Base-by-base conservation (phyloP, 2,113 vertebrate species). In the Dipodomys stephensi region DNA sequence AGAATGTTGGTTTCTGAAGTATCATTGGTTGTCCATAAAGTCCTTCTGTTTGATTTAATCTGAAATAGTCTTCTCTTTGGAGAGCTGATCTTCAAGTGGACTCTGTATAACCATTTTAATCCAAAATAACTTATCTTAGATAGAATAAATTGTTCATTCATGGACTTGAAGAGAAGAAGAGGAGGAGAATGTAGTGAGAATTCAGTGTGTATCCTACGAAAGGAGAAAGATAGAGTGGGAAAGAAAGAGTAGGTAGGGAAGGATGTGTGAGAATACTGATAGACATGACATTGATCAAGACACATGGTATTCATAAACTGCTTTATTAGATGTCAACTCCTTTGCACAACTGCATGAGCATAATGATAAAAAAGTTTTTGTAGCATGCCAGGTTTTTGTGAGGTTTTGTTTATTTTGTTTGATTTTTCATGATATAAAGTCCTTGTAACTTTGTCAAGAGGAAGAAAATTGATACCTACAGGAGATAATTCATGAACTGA, bases 401-500 rank as follows among this genome's bases (percentile, higher is more conserved):
- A 57, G 53, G 62, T 23, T 64, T 64, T 20, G 23, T 25, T 23
- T 20, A 23, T 6, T 64, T 64, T 64, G 62, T 64, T 23, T 18
- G 7, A 64, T 6, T 60, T 57, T 25, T 4, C 30, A 20, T 92
- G 82, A 53, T 27, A 39, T 88, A 77, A 83, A 53, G 8, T 92
- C 65, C 69, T 30, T 78, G 0, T 78, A 91, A 77, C 23, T 82
- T 90, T 94, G 81, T 90, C 53, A 77, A 53, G 35, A 28, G 11
- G 18, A 60, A 73, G 69, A 90, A 81, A 87, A 71, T 79, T 78
- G 44, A 82, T 81, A n/a, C 9, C 74, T 53, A 88, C 13, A 20
- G 91, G 90, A 87, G 39, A 86, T 92, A 88, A 90, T 73, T 74
- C 62, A 80, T 90, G 16, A 95, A 83, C 32, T 87, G 35, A 90